These are phyloP conservation scores for Drosophila rufa DNA, from an alignment of 1,140 invertebrate genomes.

Conservation along the genomic window DNA sequence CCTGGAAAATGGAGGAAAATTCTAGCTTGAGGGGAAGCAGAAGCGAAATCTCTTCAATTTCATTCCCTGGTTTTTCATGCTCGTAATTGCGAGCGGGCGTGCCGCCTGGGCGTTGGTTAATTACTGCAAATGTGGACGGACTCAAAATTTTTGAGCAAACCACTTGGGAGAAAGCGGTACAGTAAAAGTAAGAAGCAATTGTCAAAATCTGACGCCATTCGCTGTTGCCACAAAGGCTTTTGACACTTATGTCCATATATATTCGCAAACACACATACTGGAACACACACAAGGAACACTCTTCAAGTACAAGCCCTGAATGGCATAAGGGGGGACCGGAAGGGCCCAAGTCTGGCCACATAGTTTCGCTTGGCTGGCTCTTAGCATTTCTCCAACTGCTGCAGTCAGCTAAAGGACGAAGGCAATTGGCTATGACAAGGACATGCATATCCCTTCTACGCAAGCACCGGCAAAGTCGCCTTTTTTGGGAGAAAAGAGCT, in stretches of 20 bases:
- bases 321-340: slow-evolving; percentile 1
- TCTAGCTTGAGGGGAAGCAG: slow-evolving; percentile 3
- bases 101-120: slow-evolving; percentile 30
- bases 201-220: slow-evolving; percentile 53
- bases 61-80: slow-evolving; percentile 10
- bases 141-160: slow-evolving; percentile 50
- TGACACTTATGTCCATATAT: slow-evolving; percentile 53
- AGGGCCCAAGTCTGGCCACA: slow-evolving; percentile 46
- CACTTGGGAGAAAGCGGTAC: slow-evolving; percentile 14
- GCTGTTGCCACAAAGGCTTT: slow-evolving; percentile 63
- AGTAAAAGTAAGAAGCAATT: slow-evolving; percentile 38
- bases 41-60: slow-evolving; percentile 30
- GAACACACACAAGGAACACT: not conserved
- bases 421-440: slow-evolving; percentile 39
- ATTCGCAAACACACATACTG: slow-evolving; percentile 7
- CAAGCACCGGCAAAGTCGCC: slow-evolving; percentile 4
- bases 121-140: slow-evolving; percentile 47
- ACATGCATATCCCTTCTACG: slow-evolving; percentile 21
- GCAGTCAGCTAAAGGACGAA: slow-evolving; percentile 35
- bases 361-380: slow-evolving; percentile 49
- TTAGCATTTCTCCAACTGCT: slow-evolving; percentile 43
- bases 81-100: slow-evolving; percentile 30
- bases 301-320: slow-evolving; percentile 30
- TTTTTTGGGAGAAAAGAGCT: slow-evolving; percentile 17
- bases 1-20: slow-evolving; percentile 24